A percentile compares a stretch with the other conserved stretches of the same genome.
Evolutionary conservation across 1,140 invertebrate species (phyloP).

Genomic region (Venturia canescens): DNA sequence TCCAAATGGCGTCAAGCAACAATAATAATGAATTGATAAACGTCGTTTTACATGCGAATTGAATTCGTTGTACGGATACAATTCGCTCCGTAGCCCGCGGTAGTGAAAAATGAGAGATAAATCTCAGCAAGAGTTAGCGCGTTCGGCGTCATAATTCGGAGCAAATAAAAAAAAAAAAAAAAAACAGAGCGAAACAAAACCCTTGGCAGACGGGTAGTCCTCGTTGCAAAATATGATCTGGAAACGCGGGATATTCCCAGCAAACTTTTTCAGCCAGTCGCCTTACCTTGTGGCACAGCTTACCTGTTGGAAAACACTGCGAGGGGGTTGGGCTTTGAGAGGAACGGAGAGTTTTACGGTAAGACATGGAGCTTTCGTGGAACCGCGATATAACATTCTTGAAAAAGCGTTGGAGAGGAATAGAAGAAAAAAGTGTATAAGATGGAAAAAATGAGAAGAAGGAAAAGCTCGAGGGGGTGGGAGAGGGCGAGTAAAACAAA

Average conservation of each 20-base stretch:
- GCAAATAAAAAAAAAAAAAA: background rate
- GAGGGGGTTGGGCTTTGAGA: background rate
- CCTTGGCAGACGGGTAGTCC: background rate
- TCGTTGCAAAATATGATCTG: background rate
- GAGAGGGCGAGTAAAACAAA: conserved; percentile 51
- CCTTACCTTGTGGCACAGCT: conserved; percentile 48
- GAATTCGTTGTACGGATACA: background rate
- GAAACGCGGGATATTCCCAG: conserved; percentile 1
- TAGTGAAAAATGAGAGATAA: background rate
- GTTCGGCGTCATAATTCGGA: background rate
- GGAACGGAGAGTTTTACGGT: conserved; percentile 8
- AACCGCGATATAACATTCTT: conserved; percentile 54
- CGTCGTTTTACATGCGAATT: background rate
- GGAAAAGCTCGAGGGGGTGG: background rate
- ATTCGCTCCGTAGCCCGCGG: background rate
- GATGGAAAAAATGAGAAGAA: background rate
- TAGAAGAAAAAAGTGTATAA: conserved; percentile 37
- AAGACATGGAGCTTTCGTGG: conserved; percentile 13
- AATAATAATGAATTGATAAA: background rate
- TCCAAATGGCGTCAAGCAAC: background rate
- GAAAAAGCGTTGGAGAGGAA: conserved; percentile 34
- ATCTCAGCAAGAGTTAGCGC: background rate
- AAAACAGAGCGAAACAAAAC: background rate
- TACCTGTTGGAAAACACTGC: conserved; percentile 6
- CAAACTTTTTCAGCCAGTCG: conserved; percentile 35